These are phyloP conservation scores for Oppia nitens DNA, from an alignment of 1,140 invertebrate species.

Conservation along the genomic window DNA sequence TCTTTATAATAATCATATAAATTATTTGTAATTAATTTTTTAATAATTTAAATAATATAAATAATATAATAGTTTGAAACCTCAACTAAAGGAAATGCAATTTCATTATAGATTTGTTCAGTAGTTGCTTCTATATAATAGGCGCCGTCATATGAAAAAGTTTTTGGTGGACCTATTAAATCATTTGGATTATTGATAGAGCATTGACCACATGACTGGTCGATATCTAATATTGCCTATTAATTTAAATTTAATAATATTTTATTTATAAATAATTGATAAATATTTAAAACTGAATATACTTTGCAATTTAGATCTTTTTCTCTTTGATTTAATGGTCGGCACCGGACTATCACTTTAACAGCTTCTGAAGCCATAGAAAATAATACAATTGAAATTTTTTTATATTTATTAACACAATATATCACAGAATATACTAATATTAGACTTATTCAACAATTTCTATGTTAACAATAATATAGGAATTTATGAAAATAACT, in stretches of 20 bases:
- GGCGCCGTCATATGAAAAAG: conserved; percentile 55
- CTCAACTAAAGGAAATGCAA: conserved; percentile 47
- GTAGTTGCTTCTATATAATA: conserved; percentile 42
- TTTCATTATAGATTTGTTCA: conserved; percentile 48
- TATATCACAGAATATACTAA: too few species aligned
- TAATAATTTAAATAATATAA: conserved; percentile 1
- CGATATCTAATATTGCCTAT: conserved; percentile 55
- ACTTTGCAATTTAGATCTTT: conserved; percentile 50
- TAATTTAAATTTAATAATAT: conserved; percentile 20
- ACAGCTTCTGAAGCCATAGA: conserved; percentile 49
- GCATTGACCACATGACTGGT: conserved; percentile 37
- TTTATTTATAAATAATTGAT: conserved; percentile 6
- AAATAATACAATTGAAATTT: too few species aligned
- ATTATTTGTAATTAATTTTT: neutral
- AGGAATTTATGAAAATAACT: too few species aligned
- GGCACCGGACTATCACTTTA: conserved; percentile 76
- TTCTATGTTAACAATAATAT: too few species aligned
- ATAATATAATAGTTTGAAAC: conserved; percentile 28
- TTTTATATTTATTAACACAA: too few species aligned
- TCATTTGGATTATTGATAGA: conserved; percentile 40
- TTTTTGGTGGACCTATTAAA: conserved; percentile 42
- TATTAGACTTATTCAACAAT: too few species aligned
- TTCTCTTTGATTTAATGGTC: conserved; percentile 67
- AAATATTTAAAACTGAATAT: conserved; percentile 18
- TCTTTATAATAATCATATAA: conserved; percentile 31